A percentile compares a stretch with the other conserved stretches of the same genome.
phyloP scores from a whole-genome alignment of 2,888 invertebrate genomes.

The Arrhopalites spinosus region DNA sequence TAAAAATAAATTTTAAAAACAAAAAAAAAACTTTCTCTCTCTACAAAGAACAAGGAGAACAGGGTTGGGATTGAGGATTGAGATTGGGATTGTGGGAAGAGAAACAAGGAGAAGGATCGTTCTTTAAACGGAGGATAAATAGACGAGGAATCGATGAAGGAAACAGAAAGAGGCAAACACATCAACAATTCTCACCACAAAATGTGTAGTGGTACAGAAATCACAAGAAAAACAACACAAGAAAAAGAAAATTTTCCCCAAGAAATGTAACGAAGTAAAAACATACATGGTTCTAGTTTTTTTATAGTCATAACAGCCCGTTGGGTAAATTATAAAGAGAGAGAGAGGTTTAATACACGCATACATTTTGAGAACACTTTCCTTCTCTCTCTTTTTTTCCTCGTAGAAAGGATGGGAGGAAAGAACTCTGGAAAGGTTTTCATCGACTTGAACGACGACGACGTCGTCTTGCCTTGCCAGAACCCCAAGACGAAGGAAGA shows the following conservation, averaged over 20 bases:
- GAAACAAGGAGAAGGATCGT: neutral
- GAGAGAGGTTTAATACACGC: too few species aligned
- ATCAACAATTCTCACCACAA: neutral
- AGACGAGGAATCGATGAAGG: neutral
- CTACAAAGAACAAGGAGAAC: neutral
- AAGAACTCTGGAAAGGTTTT: too few species aligned
- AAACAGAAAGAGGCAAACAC: neutral
- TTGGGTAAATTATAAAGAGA: too few species aligned
- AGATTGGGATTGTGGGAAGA: neutral
- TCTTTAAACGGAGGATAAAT: neutral
- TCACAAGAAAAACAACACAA: neutral
- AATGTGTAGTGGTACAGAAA: neutral
- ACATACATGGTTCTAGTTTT: neutral
- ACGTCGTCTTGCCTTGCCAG: too few species aligned
- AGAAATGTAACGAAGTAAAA: neutral
- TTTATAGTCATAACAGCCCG: too few species aligned
- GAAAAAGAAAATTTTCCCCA: neutral
- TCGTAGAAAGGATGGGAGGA: too few species aligned
- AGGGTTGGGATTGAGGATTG: neutral
- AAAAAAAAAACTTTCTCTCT: too few species aligned
- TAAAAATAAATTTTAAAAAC: too few species aligned
- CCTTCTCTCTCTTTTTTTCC: too few species aligned
- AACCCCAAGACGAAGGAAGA: too few species aligned
- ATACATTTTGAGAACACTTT: too few species aligned
- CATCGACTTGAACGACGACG: too few species aligned